These are phyloP conservation scores for Catharus ustulatus DNA, from an alignment of 2,797 vertebrate genomes.

Conservation along the genomic window DNA sequence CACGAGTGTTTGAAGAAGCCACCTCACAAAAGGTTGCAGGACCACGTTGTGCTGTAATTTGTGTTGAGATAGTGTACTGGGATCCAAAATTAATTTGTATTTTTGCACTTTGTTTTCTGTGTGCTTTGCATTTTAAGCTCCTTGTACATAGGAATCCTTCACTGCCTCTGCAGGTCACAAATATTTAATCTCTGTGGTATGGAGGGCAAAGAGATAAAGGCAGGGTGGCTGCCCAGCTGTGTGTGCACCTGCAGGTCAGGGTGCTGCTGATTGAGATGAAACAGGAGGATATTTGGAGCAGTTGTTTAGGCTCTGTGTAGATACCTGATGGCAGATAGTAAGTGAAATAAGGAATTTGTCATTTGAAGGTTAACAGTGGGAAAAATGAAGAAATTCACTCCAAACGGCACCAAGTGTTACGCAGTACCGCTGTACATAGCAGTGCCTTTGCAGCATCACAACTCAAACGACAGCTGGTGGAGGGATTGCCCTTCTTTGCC, in stretches of 20 bases:
- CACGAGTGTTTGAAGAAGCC: background rate
- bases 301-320: background rate
- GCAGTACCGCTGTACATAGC: accelerated
- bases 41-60: background rate
- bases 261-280: background rate
- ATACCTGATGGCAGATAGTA: background rate
- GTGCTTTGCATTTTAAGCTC: background rate
- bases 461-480: accelerated
- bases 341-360: background rate
- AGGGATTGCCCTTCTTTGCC: background rate
- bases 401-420: accelerated
- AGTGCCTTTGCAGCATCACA: background rate
- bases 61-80: background rate
- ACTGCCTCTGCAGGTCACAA: background rate
- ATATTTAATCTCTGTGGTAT: accelerated
- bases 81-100: background rate
- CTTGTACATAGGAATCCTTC: background rate
- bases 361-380: background rate
- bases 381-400: background rate
- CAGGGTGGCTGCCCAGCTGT: background rate
- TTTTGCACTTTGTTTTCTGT: background rate
- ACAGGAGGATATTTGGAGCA: background rate
- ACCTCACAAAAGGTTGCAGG: background rate
- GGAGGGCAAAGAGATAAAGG: background rate
- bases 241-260: background rate